Conservation (phyloP, 23 tunicate species). For the Styela clava region DNA sequence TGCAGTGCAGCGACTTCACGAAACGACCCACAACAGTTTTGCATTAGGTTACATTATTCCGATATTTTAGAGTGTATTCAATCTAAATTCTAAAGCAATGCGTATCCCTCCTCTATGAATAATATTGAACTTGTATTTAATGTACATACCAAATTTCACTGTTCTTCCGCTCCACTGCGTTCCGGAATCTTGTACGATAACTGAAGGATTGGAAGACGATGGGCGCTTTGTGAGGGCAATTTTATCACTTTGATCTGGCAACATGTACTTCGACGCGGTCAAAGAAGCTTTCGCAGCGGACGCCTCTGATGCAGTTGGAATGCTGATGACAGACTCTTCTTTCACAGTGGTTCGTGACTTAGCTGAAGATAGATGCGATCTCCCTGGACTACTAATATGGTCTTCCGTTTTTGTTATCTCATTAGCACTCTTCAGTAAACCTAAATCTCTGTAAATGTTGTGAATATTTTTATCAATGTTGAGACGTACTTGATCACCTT, state of each 20-base stretch:
- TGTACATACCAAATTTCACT: background rate
- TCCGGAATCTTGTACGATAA: conserved; percentile 60
- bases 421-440: conserved; percentile 42
- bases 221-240: background rate
- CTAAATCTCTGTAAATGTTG: conserved; percentile 68
- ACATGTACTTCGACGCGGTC: background rate
- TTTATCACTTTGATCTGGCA: background rate
- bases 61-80: too few species aligned
- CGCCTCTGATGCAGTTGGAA: conserved; percentile 30
- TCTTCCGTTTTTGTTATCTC: background rate
- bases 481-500: conserved; percentile 70
- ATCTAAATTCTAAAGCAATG: too few species aligned
- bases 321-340: conserved; percentile 22
- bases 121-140: background rate
- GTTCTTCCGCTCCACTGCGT: conserved; percentile 70
- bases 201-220: conserved; percentile 12
- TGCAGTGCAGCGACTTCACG: too few species aligned
- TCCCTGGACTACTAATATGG: background rate
- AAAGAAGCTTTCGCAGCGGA: background rate
- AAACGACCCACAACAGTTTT: too few species aligned
- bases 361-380: conserved; percentile 28
- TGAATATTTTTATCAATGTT: conserved; percentile 87
- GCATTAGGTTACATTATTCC: too few species aligned
- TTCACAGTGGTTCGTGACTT: conserved; percentile 28
- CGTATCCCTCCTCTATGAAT: too few species aligned